Evolutionary conservation across 2,888 invertebrate genomes (phyloP).

Genomic region (Mylabris sibirica): DNA sequence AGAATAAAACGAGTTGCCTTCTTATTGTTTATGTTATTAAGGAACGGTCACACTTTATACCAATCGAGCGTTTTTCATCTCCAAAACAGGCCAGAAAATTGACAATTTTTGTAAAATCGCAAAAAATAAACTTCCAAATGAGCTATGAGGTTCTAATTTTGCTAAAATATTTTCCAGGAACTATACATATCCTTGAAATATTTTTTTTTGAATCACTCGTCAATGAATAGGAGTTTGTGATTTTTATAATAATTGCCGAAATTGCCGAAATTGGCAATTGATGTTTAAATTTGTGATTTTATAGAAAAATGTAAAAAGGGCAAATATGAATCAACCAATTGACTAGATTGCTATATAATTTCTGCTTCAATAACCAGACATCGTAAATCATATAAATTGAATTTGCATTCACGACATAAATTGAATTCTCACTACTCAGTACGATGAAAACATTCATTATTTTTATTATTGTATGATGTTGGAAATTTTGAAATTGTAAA

Average conservation of each 20-base stretch:
- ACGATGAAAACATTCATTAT: conserved; percentile 32
- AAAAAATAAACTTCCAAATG: too few relatives aligned
- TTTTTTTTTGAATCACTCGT: conserved; percentile 22
- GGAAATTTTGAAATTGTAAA: background rate
- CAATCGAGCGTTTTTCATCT: too few relatives aligned
- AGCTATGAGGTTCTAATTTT: too few relatives aligned
- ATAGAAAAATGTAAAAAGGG: background rate
- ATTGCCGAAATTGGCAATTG: background rate
- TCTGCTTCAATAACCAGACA: conserved; percentile 37
- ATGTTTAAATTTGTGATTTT: background rate
- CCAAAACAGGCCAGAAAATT: too few relatives aligned
- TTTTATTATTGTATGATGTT: conserved; percentile 15
- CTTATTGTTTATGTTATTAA: too few relatives aligned
- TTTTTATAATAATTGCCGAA: too few relatives aligned
- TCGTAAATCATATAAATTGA: conserved; percentile 42
- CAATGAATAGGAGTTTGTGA: background rate
- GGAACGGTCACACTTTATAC: too few relatives aligned
- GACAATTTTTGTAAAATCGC: too few relatives aligned
- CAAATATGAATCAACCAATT: conserved; percentile 31
- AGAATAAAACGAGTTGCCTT: too few relatives aligned
- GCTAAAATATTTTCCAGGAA: too few relatives aligned
- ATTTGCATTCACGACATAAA: conserved; percentile 41
- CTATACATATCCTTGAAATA: too few relatives aligned
- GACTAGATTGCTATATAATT: conserved; percentile 38
- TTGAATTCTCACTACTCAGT: conserved; percentile 41